Evolutionary conservation across 2,888 invertebrate species (phyloP).

Genomic region (Euspilapteryx auroguttella): DNA sequence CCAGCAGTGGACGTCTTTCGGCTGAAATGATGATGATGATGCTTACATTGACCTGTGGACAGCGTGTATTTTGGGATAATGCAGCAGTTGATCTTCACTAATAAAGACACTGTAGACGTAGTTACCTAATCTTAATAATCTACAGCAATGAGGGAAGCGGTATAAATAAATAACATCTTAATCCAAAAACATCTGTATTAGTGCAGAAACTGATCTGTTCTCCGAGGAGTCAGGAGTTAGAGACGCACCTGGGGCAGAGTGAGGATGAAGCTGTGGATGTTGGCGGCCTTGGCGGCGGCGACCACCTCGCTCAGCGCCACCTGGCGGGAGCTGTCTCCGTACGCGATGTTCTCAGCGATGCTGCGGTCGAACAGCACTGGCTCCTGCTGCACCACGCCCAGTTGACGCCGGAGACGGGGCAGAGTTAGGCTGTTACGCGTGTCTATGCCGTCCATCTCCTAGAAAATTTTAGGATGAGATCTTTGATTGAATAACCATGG

Average conservation of each 20-base stretch:
- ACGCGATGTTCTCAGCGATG: constrained; percentile 83
- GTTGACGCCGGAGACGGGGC: constrained; percentile 68
- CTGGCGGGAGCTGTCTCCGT: constrained; percentile 74
- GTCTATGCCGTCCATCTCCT: constrained; percentile 61
- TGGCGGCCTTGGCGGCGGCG: constrained; percentile 73
- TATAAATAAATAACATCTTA: too few species aligned
- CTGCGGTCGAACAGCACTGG: constrained; percentile 82
- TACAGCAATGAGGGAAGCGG: too few species aligned
- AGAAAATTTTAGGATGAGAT: too few species aligned
- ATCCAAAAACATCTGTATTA: background rate
- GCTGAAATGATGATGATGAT: too few species aligned
- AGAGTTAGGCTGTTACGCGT: constrained; percentile 63
- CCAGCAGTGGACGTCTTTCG: too few species aligned
- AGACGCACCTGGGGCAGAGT: constrained; percentile 72
- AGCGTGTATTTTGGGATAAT: too few species aligned
- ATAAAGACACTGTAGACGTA: too few species aligned
- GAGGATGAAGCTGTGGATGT: constrained; percentile 78
- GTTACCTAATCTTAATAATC: too few species aligned
- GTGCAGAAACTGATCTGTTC: constrained; percentile 4
- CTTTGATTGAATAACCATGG: too few species aligned
- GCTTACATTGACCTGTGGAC: too few species aligned
- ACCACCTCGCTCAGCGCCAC: constrained; percentile 74
- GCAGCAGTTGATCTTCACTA: too few species aligned
- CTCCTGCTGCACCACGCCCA: constrained; percentile 85
- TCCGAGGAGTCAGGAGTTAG: too few species aligned